These are phyloP conservation scores for Caiman crocodilus DNA, from an alignment of 2,797 vertebrate species.

Conservation along the genomic window DNA sequence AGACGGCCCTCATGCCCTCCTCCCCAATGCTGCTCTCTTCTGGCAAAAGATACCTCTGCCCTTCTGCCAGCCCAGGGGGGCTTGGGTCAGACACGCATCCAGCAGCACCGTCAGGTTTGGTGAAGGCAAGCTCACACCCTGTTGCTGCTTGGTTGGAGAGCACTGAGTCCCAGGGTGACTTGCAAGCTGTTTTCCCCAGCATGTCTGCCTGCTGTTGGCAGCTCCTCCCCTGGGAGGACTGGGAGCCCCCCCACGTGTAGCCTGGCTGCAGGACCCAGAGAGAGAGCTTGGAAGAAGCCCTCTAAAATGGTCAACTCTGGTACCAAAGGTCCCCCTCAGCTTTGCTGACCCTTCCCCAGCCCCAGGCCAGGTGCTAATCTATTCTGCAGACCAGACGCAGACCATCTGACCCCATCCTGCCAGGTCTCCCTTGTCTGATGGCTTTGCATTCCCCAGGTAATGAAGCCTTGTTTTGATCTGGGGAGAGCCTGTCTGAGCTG, in stretches of 20 bases:
- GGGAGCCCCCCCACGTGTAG: neutral
- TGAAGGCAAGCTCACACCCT: neutral
- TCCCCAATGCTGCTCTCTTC: accelerated
- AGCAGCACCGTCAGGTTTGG: too few relatives aligned
- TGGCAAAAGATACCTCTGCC: too few relatives aligned
- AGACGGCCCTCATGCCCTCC: accelerated
- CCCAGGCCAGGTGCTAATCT: neutral
- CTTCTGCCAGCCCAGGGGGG: too few relatives aligned
- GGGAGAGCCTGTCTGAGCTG: neutral
- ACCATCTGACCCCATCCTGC: neutral
- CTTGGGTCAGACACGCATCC: too few relatives aligned
- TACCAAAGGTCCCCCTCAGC: neutral
- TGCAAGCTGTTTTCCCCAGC: neutral
- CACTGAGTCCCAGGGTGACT: neutral
- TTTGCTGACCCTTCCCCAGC: neutral
- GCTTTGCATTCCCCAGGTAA: neutral
- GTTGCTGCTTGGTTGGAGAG: neutral
- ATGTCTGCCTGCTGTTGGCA: neutral
- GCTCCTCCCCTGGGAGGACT: neutral
- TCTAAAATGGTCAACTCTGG: neutral
- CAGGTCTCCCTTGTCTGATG: neutral
- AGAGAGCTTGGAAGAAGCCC: neutral
- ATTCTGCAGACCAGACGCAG: neutral
- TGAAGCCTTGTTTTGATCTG: slow-evolving; percentile 9
- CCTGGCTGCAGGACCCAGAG: too few relatives aligned